Evolutionary conservation across 2,113 vertebrate genomes (phyloP), one percentile per base, ranked within the genome.

Genomic region (Ochotona princeps): DNA sequence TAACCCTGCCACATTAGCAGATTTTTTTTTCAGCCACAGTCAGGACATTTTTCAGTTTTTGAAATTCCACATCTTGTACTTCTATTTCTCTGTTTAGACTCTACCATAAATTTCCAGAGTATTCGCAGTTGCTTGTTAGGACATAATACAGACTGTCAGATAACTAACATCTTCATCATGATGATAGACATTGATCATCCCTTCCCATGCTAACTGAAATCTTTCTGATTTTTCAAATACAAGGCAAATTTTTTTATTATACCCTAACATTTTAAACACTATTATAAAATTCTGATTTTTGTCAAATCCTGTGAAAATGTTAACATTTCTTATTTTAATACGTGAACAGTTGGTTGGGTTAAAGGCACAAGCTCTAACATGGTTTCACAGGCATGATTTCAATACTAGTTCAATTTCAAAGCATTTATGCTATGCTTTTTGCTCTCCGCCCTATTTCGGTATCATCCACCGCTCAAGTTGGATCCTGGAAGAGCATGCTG

Each of bases 311-410:
- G 47, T 70, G 17, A 32, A 65, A 87, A 63, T 57, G 38, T 51
- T 44, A 67, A n/a, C n/a, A 80, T 92, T 80, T 92, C 6, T 61
- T 79, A 57, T 61, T 92, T 61, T 81, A 89, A 81, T 3, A 75
- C 60, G 25, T 61, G 26, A 90, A 60, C 38, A 26, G 21, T 67
- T n/a, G 54, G n/a, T 85, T 44, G 38, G 38, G 38, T 44, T 44
- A 3, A 44, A 44, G 38, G 38, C 38, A 44, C 38, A 44, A 44
- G 38, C 38, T 85, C 28, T 35, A 75, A 69, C 23, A 25, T 35
- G 44, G n/a, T 89, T 69, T n/a, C 51, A 38, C 17, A 32, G 60
- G 7, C 51, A 84, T 35, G 11, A 35, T 67, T 67, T 25, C 25
- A 79, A 17, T 66, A 78, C 66, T 25, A 32, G 12, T 30, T 81